Percentiles rank a stretch among this genome's conserved stretches.
phyloP scores from a whole-genome alignment of 1,140 invertebrate genomes.

The Oncopodura yosiiana region DNA sequence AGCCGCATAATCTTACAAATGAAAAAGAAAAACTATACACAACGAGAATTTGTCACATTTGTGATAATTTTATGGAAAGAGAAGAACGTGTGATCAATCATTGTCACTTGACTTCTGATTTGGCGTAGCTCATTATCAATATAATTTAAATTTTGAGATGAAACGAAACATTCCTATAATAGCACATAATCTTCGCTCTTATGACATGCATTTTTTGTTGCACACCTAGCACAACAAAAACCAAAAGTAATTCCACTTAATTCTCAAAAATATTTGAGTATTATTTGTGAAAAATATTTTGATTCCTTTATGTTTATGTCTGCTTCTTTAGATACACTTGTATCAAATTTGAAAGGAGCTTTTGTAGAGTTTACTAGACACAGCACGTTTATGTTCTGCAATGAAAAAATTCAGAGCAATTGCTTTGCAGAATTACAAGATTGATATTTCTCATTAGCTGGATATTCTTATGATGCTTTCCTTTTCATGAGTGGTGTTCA shows the following conservation, averaged over 20 bases:
- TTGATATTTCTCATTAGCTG: slow-evolving; percentile 36
- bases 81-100: slow-evolving; percentile 4
- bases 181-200: slow-evolving; percentile 10
- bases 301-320: slow-evolving; percentile 14
- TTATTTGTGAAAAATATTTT: slow-evolving; percentile 10
- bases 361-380: slow-evolving; percentile 34
- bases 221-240: too few relatives aligned
- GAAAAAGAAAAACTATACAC: background rate
- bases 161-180: background rate
- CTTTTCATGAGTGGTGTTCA: slow-evolving; percentile 27
- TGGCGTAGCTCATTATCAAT: background rate
- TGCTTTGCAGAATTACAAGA: slow-evolving; percentile 12
- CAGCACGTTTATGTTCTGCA: slow-evolving; percentile 31
- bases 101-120: slow-evolving; percentile 2
- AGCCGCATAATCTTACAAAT: background rate
- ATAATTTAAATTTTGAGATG: slow-evolving; percentile 5
- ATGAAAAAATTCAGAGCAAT: slow-evolving; percentile 36
- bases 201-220: slow-evolving; percentile 21
- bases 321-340: background rate
- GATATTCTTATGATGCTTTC: slow-evolving; percentile 36
- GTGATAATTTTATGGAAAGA: background rate
- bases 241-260: slow-evolving; percentile 7
- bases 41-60: slow-evolving; percentile 5
- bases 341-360: slow-evolving; percentile 25
- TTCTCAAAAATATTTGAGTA: slow-evolving; percentile 14